phyloP scores from a whole-genome alignment of 2,888 invertebrate genomes.

The Spilarctia lutea region DNA sequence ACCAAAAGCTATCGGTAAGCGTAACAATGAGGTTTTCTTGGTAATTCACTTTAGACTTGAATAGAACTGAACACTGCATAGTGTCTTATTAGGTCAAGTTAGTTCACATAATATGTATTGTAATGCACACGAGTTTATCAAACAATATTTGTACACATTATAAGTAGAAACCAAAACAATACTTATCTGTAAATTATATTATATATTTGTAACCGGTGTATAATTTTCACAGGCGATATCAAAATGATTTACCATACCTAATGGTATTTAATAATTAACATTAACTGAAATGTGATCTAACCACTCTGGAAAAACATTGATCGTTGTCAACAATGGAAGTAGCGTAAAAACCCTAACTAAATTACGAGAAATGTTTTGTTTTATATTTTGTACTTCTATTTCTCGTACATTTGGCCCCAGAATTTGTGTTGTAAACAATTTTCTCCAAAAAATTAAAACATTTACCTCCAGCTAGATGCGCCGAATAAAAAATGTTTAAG shows the following conservation, averaged over 20 bases:
- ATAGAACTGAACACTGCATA: conserved; percentile 3
- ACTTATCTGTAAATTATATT: neutral
- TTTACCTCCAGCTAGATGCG: conserved; percentile 26
- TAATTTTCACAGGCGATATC: conserved; percentile 19
- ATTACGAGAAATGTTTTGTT: conserved; percentile 74
- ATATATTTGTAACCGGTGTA: conserved; percentile 14
- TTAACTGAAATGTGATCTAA: neutral
- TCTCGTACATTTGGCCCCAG: conserved; percentile 83
- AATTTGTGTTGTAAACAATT: conserved; percentile 68
- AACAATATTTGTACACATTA: neutral
- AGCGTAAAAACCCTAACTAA: conserved; percentile 73
- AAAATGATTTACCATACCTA: conserved; percentile 33
- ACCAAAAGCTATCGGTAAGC: conserved; percentile 53
- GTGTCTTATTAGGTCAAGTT: neutral
- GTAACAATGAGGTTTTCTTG: conserved; percentile 60
- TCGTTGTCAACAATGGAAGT: conserved; percentile 58
- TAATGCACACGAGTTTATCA: neutral
- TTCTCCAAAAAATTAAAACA: conserved; percentile 52
- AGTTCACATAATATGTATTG: neutral
- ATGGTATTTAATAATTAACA: neutral
- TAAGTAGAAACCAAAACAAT: conserved; percentile 1
- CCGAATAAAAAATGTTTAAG: conserved; percentile 34
- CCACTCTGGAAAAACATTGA: conserved; percentile 41
- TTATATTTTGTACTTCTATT: conserved; percentile 81
- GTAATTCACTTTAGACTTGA: conserved; percentile 5